Conservation (phyloP, 2,888 invertebrate genomes). For the Notocelia uddmanniana region DNA sequence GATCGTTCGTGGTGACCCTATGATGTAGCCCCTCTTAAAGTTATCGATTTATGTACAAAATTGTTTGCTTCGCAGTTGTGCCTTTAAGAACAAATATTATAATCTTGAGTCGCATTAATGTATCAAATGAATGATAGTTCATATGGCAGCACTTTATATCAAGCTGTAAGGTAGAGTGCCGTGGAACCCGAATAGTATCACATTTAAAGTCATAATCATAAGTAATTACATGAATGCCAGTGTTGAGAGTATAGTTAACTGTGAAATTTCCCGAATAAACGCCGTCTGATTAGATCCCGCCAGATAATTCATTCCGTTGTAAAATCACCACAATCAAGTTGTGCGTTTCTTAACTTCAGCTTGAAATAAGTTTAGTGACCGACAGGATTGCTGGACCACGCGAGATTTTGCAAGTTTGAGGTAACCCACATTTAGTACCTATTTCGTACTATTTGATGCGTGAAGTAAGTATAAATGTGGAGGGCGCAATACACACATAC, state of each 20-base stretch:
- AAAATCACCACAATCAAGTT: no score
- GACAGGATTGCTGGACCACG: no score
- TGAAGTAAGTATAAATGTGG: no score
- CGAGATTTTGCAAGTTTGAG: no score
- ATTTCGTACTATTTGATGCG: no score
- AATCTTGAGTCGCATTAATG: slow-evolving; percentile 15
- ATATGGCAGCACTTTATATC: neutral
- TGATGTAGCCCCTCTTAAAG: neutral
- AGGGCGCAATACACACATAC: no score
- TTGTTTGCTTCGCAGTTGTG: slow-evolving; percentile 18
- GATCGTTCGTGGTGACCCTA: slow-evolving; percentile 7
- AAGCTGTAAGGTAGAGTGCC: neutral
- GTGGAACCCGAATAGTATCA: neutral
- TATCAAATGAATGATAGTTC: neutral
- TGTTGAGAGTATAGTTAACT: neutral
- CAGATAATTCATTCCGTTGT: neutral
- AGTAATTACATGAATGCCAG: neutral
- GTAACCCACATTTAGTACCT: no score
- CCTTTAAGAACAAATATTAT: slow-evolving; percentile 16
- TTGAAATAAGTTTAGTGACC: neutral
- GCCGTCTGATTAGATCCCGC: neutral
- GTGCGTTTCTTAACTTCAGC: neutral
- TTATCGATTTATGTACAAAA: slow-evolving; percentile 4
- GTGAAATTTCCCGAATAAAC: neutral
- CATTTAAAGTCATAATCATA: neutral